Conservation (phyloP, 2,888 invertebrate species). For the Scaeva pyrastri region DNA sequence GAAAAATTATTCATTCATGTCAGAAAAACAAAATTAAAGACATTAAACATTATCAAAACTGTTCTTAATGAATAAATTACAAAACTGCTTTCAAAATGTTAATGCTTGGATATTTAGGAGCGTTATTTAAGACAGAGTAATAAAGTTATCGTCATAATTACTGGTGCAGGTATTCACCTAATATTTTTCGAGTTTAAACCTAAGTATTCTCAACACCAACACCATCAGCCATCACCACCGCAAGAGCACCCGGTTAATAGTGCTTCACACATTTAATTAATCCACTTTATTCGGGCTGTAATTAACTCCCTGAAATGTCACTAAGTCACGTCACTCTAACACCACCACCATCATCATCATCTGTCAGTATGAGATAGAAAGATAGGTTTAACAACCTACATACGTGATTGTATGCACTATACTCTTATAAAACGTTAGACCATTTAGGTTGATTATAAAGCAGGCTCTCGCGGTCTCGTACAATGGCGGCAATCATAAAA, state of each 20-base stretch:
- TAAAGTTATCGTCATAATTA: background rate
- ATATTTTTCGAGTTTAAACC: background rate
- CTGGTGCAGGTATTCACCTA: background rate
- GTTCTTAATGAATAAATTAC: conserved; percentile 1
- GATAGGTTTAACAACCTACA: background rate
- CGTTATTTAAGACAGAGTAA: background rate
- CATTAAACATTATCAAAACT: background rate
- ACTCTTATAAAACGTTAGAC: conserved; percentile 3
- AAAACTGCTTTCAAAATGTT: background rate
- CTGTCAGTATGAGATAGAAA: background rate
- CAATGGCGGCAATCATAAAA: conserved; percentile 30
- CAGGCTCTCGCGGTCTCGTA: background rate
- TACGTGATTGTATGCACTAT: background rate
- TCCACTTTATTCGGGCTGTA: conserved; percentile 53
- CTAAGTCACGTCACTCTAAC: conserved; percentile 56
- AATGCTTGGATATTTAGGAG: background rate
- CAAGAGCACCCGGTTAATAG: conserved; percentile 29
- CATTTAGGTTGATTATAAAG: conserved; percentile 29
- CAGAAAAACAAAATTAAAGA: background rate
- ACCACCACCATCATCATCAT: background rate
- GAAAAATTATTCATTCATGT: background rate
- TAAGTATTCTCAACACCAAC: background rate
- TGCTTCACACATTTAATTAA: conserved; percentile 63
- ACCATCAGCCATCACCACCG: conserved; percentile 27
- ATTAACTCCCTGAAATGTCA: conserved; percentile 53